Base-by-base conservation (phyloP, 1,140 invertebrate genomes). In the Conopomorpha cramerella region DNA sequence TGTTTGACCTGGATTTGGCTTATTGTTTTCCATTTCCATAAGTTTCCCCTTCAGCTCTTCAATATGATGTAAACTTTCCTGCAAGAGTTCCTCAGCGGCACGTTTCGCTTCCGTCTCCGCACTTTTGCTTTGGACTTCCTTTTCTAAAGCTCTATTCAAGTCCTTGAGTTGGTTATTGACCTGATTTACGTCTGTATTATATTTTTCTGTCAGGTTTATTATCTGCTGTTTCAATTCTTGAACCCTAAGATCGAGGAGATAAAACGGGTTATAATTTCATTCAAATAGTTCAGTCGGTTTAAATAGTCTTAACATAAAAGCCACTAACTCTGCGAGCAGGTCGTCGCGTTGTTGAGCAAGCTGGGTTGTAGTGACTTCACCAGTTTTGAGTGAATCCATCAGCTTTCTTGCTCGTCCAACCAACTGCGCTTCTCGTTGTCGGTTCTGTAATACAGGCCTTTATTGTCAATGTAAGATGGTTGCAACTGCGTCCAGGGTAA, bases 371-470 rank as follows among this genome's bases (percentile, higher is more conserved):
- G 65, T 41, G 14, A 70, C 45, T 62, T 74, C 67, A 8, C 64
- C 65, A 33, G 67, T 74, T 41, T 68, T 74, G 11, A 74, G 42
- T 14, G 65, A 61, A 45, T 74, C 70, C 43, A 58, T 70, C 31
- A 72, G 43, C 39, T 74, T 74, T 34, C 67, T 50, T 27, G 70
- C 70, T 14, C 64, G 55, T 14, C 64, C 59, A 54, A 72, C 70
- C 27, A 72, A 26, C 27, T 66, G 63, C 12, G 59, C 53, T 47
- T 72, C 67, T 45, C 51, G 51, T 51, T 70, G 67, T 16, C 67
- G 61, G 35, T 53, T 66, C 70, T 74, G 27, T 12, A 48, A 43
- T 13, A 6, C 25, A 19, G 19, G 12, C n/a, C 16, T 25, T n/a
- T 7, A 35, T 15, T 7, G 7, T 8, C 15, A 16, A 28, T 3